phyloP scores from a whole-genome alignment of 1,140 invertebrate genomes.

The Papilio polytes region DNA sequence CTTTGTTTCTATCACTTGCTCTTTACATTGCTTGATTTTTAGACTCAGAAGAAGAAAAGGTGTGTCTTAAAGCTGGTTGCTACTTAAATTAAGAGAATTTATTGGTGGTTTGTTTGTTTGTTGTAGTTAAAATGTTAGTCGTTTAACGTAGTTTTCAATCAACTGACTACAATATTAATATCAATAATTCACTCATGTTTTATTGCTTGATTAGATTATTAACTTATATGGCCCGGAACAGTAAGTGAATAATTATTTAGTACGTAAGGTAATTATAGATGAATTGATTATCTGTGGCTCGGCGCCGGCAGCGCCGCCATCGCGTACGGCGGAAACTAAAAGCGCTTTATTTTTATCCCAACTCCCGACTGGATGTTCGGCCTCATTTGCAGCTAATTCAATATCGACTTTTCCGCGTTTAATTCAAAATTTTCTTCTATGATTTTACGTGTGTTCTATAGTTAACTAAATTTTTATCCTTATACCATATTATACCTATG shows the following conservation, averaged over 20 bases:
- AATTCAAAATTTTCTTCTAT: not conserved
- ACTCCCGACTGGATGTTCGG: not conserved
- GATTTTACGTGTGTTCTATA: not conserved
- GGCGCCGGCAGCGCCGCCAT: not conserved
- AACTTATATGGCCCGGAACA: not conserved
- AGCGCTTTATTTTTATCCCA: slow-evolving; percentile 25
- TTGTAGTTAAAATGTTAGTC: too few species aligned
- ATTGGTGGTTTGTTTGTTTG: too few species aligned
- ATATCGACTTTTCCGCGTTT: slow-evolving; percentile 13
- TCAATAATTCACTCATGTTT: not conserved
- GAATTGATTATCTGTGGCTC: slow-evolving; percentile 7
- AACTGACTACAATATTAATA: not conserved
- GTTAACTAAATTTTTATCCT: not conserved
- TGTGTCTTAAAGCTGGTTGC: too few species aligned
- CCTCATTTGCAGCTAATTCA: slow-evolving; percentile 27
- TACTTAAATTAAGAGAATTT: too few species aligned
- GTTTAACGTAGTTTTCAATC: not conserved
- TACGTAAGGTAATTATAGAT: slow-evolving; percentile 20
- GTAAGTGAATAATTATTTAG: not conserved
- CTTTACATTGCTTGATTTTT: too few species aligned
- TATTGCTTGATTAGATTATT: not conserved
- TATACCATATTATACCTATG: not conserved
- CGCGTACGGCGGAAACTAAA: slow-evolving; percentile 3
- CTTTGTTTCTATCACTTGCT: too few species aligned
- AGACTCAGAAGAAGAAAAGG: too few species aligned